These are phyloP conservation scores for Enteromius argenteus DNA, from an alignment of 2,797 vertebrate species.

Conservation along the genomic window DNA sequence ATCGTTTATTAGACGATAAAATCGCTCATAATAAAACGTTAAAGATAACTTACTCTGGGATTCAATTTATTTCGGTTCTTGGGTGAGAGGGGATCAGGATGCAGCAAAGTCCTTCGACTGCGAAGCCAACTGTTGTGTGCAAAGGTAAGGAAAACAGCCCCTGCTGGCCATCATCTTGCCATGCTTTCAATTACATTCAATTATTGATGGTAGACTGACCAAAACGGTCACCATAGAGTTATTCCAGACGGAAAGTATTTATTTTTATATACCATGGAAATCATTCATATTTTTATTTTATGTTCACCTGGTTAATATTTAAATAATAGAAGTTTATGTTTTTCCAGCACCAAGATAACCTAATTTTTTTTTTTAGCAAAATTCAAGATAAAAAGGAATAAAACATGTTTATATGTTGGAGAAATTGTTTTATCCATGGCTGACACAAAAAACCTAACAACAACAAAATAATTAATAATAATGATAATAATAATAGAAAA, in stretches of 20 bases:
- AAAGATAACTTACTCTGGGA: slow-evolving; percentile 1
- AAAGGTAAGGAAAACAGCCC: slow-evolving; percentile 21
- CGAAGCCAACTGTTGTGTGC: not conserved
- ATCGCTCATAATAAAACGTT: not conserved
- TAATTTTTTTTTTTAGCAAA: not conserved
- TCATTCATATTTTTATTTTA: not conserved
- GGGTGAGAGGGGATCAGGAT: not conserved
- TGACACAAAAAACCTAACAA: not conserved
- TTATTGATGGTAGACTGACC: slow-evolving; percentile 31
- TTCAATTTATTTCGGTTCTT: not conserved
- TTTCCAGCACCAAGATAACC: not conserved
- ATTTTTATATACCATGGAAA: not conserved
- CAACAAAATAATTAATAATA: too few relatives aligned
- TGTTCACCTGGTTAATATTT: not conserved
- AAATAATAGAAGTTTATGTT: not conserved
- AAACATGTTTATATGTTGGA: not conserved
- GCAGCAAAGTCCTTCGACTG: not conserved
- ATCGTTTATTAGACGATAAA: not conserved
- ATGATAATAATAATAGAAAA: too few relatives aligned
- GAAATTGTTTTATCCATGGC: not conserved
- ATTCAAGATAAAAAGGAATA: not conserved
- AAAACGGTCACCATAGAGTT: slow-evolving; percentile 14
- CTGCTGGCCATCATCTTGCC: not conserved
- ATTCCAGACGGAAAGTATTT: not conserved
- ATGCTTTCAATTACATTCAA: slow-evolving; percentile 22